Evolutionary conservation across 2,797 vertebrate species (phyloP), one percentile per base, ranked within the genome.

Genomic region (Enteromius fasciolatus): DNA sequence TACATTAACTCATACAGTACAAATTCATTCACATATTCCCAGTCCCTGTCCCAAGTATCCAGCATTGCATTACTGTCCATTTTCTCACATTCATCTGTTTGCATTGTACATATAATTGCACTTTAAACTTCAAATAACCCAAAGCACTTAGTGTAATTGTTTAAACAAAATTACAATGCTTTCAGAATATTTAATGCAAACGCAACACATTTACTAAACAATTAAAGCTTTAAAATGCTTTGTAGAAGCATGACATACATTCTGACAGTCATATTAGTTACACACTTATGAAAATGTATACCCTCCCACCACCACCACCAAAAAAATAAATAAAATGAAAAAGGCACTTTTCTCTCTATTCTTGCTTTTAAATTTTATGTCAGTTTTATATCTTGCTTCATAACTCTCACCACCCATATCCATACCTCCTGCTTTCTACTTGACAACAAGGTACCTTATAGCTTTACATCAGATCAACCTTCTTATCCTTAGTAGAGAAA

Each of bases 401-500:
- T 78, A 39, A 5, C 31, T 44, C 6, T 11, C 28, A 39, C 17
- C 23, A 33, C 6, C 25, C 28, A 50, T 50, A n/a, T 48, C 8
- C 11, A 64, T 44, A 31, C 57, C 28, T 66, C 11, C 25, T 17
- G 66, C 64, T 8, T 41, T 76, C 20, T 68, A 61, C 36, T 68
- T 48, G 5, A 52, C 74, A 68, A 63, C 41, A 75, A 57, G 14
- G 33, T 31, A n/a, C 25, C 15, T 25, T n/a, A 28, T 48, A 74
- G n/a, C 54, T 63, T 73, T 76, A 67, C 76, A 70, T 83, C 68
- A 72, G 70, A 59, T 61, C 57, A 76, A 76, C 39, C 81, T 20
- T 69, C 74, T 69, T 68, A 78, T 78, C 78, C 87, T 78, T 63
- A 63, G 84, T 50, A 84, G 85, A 86, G 78, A 86, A 81, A 83